These are phyloP conservation scores for Ibidorhyncha struthersii DNA, from an alignment of 2,113 vertebrate species.

Conservation along the genomic window DNA sequence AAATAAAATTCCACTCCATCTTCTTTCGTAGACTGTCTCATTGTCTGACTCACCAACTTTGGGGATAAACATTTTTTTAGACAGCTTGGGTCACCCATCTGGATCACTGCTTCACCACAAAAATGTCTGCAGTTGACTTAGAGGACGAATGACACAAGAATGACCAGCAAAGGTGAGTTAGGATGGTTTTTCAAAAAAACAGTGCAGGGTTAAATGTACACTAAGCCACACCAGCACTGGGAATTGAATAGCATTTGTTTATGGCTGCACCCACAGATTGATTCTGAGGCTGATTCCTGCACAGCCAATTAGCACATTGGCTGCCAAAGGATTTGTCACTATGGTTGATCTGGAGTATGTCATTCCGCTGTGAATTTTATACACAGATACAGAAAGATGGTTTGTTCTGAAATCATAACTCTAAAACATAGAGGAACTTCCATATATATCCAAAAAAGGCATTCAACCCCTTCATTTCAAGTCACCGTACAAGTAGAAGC, in stretches of 20 bases:
- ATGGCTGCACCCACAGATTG: background rate
- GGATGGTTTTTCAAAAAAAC: background rate
- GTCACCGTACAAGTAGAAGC: background rate
- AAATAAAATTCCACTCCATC: background rate
- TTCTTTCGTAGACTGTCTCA: background rate
- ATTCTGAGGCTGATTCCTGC: background rate
- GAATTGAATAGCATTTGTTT: background rate
- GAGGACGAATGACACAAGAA: background rate
- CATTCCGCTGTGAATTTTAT: background rate
- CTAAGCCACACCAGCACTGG: background rate
- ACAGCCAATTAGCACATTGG: background rate
- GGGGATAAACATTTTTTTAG: background rate
- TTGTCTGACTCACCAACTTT: background rate
- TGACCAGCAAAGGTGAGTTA: background rate
- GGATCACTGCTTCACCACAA: background rate
- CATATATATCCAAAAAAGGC: background rate
- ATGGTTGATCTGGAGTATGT: background rate
- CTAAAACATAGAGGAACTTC: background rate
- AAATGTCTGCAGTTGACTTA: background rate
- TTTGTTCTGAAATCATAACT: background rate
- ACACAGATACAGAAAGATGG: background rate
- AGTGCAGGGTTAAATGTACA: background rate
- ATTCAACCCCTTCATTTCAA: background rate
- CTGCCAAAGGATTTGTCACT: background rate
- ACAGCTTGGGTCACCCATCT: background rate